phyloP scores from a whole-genome alignment of 2,888 invertebrate species.

The Hololepta plana region DNA sequence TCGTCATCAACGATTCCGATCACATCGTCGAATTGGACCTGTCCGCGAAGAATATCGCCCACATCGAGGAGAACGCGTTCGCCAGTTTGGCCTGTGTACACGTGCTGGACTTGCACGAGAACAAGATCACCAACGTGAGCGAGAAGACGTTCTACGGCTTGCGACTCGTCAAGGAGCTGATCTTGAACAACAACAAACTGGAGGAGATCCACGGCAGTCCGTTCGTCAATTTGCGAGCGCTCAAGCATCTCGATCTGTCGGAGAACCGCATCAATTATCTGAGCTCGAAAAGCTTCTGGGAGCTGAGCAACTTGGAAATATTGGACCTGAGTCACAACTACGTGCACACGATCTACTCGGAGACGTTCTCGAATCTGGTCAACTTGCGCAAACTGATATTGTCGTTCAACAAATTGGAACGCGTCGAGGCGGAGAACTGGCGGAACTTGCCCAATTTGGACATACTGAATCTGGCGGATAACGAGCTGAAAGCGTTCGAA shows the following conservation, averaged over 20 bases:
- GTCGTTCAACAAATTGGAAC: conserved; percentile 11
- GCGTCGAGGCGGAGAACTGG: conserved; percentile 13
- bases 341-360: conserved; percentile 11
- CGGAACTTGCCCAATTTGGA: conserved; percentile 10
- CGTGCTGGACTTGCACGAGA: conserved; percentile 15
- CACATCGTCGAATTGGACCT: conserved; percentile 14
- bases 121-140: conserved; percentile 13
- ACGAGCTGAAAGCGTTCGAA: conserved; percentile 12
- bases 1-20: conserved; percentile 15
- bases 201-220: conserved; percentile 8
- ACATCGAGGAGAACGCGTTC: conserved; percentile 17
- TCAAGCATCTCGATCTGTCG: conserved; percentile 12
- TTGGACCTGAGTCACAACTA: conserved; percentile 16
- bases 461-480: conserved; percentile 10
- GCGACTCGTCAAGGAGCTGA: conserved; percentile 10
- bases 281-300: conserved; percentile 15
- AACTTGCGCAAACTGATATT: conserved; percentile 12
- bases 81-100: conserved; percentile 15
- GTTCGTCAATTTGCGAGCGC: conserved; percentile 8
- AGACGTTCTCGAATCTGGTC: conserved; percentile 11
- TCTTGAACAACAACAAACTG: conserved; percentile 13
- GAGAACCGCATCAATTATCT: conserved; percentile 14
- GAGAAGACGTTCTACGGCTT: conserved; percentile 11
- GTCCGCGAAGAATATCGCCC: conserved; percentile 13
- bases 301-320: conserved; percentile 14